Percentiles rank a stretch among this genome's conserved stretches.
Conservation (phyloP, 2,113 vertebrate genomes). For the Oncorhynchus keta region DNA sequence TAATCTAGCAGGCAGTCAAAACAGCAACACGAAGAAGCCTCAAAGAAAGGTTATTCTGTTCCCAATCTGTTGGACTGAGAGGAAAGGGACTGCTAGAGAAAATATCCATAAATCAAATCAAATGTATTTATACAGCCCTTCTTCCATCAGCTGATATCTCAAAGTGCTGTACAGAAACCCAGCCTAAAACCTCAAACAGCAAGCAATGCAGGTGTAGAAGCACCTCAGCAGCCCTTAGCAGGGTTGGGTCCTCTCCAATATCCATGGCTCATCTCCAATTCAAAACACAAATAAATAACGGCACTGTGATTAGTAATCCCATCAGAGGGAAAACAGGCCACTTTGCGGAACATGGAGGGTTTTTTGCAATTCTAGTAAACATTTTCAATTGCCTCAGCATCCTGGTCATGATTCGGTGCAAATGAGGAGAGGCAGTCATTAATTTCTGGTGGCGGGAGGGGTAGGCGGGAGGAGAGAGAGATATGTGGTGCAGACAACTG, state of each 20-base stretch:
- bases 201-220: no score
- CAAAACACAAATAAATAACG: slow-evolving; percentile 75
- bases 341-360: slow-evolving; percentile 70
- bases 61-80: slow-evolving; percentile 64
- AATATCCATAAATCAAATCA: slow-evolving; percentile 55
- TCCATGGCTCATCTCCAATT: slow-evolving; percentile 70
- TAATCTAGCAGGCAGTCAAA: slow-evolving; percentile 64
- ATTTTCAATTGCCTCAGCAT: slow-evolving; percentile 74
- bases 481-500: slow-evolving; percentile 68
- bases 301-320: slow-evolving; percentile 74
- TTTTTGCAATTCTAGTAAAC: slow-evolving; percentile 71
- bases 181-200: no score
- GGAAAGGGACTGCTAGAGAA: slow-evolving; percentile 58
- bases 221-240: slow-evolving; percentile 60
- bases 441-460: slow-evolving; percentile 56
- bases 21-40: slow-evolving; percentile 52
- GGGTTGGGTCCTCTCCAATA: slow-evolving; percentile 67
- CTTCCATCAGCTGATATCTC: no score
- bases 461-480: slow-evolving; percentile 46
- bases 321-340: slow-evolving; percentile 74
- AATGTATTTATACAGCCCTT: no score
- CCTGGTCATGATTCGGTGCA: slow-evolving; percentile 73
- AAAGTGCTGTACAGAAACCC: no score
- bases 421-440: slow-evolving; percentile 75
- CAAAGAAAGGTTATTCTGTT: slow-evolving; percentile 57